Evolutionary conservation across 2,797 vertebrate species (phyloP).

Genomic region (Rhadinocentrus ornatus): DNA sequence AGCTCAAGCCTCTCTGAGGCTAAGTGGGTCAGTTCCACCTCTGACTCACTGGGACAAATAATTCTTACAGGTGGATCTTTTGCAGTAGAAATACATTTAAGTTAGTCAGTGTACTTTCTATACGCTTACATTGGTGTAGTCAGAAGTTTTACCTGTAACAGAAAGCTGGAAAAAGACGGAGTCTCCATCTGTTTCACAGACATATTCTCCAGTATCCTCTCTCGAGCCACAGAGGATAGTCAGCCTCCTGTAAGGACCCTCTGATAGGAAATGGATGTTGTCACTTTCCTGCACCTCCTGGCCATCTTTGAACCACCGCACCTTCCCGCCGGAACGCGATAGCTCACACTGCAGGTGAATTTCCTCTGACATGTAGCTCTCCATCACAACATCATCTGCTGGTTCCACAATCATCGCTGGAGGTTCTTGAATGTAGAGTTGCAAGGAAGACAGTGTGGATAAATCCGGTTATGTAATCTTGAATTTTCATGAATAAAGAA

Average conservation of each 20-base stretch:
- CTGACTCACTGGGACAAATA: constrained; percentile 83
- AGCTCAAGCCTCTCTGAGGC: constrained; percentile 83
- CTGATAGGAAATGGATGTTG: constrained; percentile 75
- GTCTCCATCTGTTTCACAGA: constrained; percentile 89
- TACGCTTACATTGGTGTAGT: neutral
- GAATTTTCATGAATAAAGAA: too few relatives aligned
- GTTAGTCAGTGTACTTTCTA: neutral
- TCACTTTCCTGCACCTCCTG: constrained; percentile 78
- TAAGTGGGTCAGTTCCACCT: constrained; percentile 82
- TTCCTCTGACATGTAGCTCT: constrained; percentile 77
- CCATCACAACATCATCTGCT: constrained; percentile 83
- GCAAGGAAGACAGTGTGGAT: neutral
- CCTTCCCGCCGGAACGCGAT: constrained; percentile 79
- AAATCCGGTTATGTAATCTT: neutral
- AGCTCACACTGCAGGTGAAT: constrained; percentile 89
- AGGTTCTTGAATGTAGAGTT: constrained; percentile 80
- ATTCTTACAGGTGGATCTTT: constrained; percentile 87
- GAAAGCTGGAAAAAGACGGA: constrained; percentile 90
- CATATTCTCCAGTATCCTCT: constrained; percentile 87
- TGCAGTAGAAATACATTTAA: neutral
- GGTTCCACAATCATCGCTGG: constrained; percentile 88
- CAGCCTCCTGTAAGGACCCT: constrained; percentile 83
- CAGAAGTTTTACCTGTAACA: constrained; percentile 81
- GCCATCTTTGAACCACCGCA: constrained; percentile 91
- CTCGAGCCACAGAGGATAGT: constrained; percentile 75